Evolutionary conservation across 2,797 vertebrate genomes (phyloP).

Genomic region (Delichon dasypus): DNA sequence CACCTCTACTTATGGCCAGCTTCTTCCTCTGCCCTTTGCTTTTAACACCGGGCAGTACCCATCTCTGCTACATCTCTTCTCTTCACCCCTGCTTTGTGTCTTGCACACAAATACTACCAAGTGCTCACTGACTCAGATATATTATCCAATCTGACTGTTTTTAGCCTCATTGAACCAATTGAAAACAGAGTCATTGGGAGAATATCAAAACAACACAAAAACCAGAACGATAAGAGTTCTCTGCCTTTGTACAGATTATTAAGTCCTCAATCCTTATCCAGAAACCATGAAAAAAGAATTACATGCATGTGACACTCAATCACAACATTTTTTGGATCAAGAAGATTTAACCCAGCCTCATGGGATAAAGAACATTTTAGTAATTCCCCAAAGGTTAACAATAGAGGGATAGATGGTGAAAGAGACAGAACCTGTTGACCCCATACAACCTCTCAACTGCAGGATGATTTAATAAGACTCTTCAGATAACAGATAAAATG

Average conservation of each 20-base stretch:
- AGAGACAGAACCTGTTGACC: constrained; percentile 52
- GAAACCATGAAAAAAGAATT: neutral
- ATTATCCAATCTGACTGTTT: neutral
- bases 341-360: constrained; percentile 41
- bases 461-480: constrained; percentile 69
- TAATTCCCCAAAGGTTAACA: constrained; percentile 60
- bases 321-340: constrained; percentile 31
- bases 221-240: neutral
- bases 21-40: neutral
- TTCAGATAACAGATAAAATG: constrained; percentile 62
- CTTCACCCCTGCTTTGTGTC: neutral
- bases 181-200: neutral
- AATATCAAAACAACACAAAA: neutral
- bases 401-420: constrained; percentile 27
- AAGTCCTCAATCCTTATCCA: neutral
- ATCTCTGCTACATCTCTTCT: neutral
- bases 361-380: constrained; percentile 34
- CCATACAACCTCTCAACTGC: constrained; percentile 32
- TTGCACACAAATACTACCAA: neutral
- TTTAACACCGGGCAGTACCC: neutral
- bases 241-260: neutral
- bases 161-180: neutral
- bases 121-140: neutral
- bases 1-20: neutral
- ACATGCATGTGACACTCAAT: neutral